Base-by-base conservation (phyloP, 2,113 vertebrate species). In the Podiceps cristatus region DNA sequence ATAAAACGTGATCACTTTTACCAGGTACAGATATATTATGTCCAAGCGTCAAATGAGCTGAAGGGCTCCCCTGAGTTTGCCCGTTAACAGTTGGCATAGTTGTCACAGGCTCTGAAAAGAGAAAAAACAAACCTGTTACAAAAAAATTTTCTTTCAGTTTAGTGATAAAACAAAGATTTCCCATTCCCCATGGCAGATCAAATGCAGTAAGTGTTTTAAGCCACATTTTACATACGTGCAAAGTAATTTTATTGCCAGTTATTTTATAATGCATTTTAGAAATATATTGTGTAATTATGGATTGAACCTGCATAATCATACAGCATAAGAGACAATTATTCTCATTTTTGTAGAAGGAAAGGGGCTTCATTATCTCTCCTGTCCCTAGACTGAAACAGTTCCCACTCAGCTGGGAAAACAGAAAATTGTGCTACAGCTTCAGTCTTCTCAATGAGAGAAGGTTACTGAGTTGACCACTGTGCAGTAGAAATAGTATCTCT, bases 141-240 rank as follows among this genome's bases (percentile, higher is more conserved):
- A 60, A 63, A 59, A 66, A 24, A n/a, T n/a, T 27, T 71, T 60
- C 2, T 58, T 77, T 63, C 9, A 40, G 37, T n/a, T 81, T 45
- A 78, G 3, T 25, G 4, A 71, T n/a, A 5, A 79, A 73, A 63
- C 7, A 7, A 33, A 69, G 60, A 49, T 66, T 42, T 62, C 11
- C 23, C 3, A 22, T 7, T 4, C 9, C 2, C 25, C 2, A 6
- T 5, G 1, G 18, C 2, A 62, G 9, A 56, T 2, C 52, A 60
- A 59, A 29, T 17, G 50, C 18, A 42, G 5, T 16, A 18, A 25
- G 23, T 18, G 13, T 42, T 89, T 78, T 72, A 72, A 44, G 4
- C 11, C 9, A 37, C 3, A 28, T 85, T 84, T 67, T 56, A 68
- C 7, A 29, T n/a, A 18, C 45, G 73, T 69, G 17, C 15, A 42